phyloP scores from a whole-genome alignment of 2,797 vertebrate species.

The Leucoraja ocellata region DNA sequence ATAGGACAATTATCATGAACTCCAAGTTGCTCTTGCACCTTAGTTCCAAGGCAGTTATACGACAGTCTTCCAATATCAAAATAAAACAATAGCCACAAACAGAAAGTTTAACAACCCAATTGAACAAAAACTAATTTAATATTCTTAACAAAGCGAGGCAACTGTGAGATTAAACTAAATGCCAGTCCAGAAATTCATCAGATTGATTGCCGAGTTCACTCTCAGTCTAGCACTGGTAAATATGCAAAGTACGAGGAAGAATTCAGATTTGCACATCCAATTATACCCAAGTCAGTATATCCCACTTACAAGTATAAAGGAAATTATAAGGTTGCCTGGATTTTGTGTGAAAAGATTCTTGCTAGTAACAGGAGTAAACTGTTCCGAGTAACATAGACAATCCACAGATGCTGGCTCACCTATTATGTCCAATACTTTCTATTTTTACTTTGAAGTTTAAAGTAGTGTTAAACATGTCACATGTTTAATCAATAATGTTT shows the following conservation, averaged over 20 bases:
- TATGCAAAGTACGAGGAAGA: background rate
- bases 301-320: background rate
- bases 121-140: background rate
- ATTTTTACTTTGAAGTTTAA: no score
- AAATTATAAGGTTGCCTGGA: background rate
- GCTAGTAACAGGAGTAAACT: no score
- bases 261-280: background rate
- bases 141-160: background rate
- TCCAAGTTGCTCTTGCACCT: background rate
- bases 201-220: background rate
- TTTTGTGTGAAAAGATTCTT: no score
- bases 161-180: background rate
- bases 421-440: no score
- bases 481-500: no score
- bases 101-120: background rate
- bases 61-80: background rate
- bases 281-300: background rate
- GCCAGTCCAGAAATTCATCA: background rate
- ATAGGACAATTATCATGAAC: background rate
- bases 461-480: no score
- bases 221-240: background rate
- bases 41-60: background rate
- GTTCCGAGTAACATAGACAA: no score
- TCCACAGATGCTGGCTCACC: no score
- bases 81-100: background rate